These are phyloP conservation scores for Camelus dromedarius DNA, from an alignment of 2,113 vertebrate species.

Conservation along the genomic window DNA sequence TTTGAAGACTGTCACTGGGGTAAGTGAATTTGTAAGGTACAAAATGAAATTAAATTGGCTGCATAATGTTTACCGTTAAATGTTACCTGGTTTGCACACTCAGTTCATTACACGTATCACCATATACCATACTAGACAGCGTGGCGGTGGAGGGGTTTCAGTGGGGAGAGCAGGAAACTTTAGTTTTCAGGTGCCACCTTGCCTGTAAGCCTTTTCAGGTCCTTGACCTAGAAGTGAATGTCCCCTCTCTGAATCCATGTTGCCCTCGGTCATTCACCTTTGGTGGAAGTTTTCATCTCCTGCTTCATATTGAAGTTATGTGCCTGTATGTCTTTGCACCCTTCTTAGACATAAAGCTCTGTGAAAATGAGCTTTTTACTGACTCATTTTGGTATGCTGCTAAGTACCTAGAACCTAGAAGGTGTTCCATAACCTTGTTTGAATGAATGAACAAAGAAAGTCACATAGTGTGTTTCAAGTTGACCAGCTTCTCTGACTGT, in stretches of 20 bases:
- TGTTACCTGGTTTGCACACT: neutral
- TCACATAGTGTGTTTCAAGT: neutral
- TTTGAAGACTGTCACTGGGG: neutral
- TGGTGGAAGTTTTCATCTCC: neutral
- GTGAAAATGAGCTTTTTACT: neutral
- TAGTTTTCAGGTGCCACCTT: neutral
- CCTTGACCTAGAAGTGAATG: neutral
- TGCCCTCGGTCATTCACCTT: neutral
- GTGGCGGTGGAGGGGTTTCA: no score
- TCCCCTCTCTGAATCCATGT: neutral
- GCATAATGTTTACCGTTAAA: neutral
- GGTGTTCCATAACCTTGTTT: neutral
- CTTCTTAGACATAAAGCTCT: neutral
- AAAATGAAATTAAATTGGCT: neutral
- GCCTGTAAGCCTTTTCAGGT: neutral
- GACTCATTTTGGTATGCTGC: neutral
- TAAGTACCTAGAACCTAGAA: neutral
- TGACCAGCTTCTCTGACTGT: slow-evolving; percentile 32
- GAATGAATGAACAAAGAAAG: neutral
- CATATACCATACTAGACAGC: neutral
- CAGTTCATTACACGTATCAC: neutral
- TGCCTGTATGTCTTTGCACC: neutral
- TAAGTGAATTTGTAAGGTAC: neutral
- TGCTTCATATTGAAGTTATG: neutral
- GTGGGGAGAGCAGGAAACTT: neutral